Evolutionary conservation across 2,113 vertebrate genomes (phyloP).

Genomic region (Agelaius tricolor): DNA sequence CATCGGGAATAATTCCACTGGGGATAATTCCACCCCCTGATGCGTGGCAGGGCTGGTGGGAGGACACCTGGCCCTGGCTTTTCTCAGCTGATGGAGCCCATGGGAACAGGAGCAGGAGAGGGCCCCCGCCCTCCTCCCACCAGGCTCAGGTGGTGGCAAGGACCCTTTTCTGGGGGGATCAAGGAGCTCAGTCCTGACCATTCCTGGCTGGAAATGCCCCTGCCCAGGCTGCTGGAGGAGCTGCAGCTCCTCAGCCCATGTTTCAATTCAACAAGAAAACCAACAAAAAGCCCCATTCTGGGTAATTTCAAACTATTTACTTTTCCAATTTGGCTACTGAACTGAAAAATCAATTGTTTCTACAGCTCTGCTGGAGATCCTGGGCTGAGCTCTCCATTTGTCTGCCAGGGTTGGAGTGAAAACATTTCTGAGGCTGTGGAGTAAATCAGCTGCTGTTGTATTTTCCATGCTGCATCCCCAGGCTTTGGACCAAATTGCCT

Average conservation of each 20-base stretch:
- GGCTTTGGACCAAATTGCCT: not conserved
- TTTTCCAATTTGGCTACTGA: slow-evolving; percentile 34
- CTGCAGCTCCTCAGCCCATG: not conserved
- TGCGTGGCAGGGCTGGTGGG: not conserved
- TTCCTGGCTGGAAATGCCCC: accelerated
- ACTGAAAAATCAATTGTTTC: slow-evolving; percentile 56
- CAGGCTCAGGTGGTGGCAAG: accelerated
- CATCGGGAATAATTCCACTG: too few relatives aligned
- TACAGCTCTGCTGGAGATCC: slow-evolving; percentile 10
- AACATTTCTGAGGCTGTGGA: not conserved
- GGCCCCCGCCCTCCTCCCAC: not conserved
- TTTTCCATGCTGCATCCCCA: not conserved
- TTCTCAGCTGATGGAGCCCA: not conserved
- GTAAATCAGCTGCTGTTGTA: not conserved
- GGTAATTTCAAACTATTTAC: slow-evolving; percentile 8
- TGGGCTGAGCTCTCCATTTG: not conserved
- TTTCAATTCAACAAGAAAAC: not conserved
- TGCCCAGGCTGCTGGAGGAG: not conserved
- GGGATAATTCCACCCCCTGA: not conserved
- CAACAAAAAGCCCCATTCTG: not conserved
- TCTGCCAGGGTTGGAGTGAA: not conserved
- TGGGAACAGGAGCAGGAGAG: not conserved
- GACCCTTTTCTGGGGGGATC: not conserved
- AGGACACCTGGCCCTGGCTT: not conserved
- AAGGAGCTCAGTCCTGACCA: accelerated